Percentiles rank a stretch among this genome's conserved stretches.
Conservation (phyloP, 2,888 invertebrate species). For the Acrobasis suavella region DNA sequence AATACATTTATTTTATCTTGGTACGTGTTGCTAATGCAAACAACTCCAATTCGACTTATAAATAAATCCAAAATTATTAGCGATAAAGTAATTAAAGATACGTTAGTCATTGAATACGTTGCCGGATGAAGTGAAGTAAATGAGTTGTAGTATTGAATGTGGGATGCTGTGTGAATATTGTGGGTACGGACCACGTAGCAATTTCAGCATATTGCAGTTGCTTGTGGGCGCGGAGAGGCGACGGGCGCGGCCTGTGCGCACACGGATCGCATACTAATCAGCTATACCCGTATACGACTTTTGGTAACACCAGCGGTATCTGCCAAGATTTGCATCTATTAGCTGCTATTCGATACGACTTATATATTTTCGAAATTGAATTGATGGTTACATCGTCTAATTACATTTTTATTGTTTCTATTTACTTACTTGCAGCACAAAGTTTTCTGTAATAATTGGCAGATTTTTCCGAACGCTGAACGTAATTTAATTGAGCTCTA, state of each 20-base stretch:
- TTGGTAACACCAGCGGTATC: slow-evolving; percentile 7
- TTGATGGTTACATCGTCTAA: not conserved
- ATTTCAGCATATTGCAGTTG: slow-evolving; percentile 75
- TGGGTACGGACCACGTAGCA: slow-evolving; percentile 65
- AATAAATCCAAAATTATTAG: slow-evolving; percentile 21
- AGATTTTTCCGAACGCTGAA: not conserved
- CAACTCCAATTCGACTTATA: slow-evolving; percentile 31
- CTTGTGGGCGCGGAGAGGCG: slow-evolving; percentile 43
- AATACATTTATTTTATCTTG: slow-evolving; percentile 59
- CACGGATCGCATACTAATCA: slow-evolving; percentile 66
- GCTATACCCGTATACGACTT: slow-evolving; percentile 20
- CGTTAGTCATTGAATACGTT: slow-evolving; percentile 9
- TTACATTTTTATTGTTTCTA: slow-evolving; percentile 4
- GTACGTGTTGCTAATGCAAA: slow-evolving; percentile 55
- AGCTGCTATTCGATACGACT: slow-evolving; percentile 2
- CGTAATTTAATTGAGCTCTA: too few relatives aligned
- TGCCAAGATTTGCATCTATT: slow-evolving; percentile 13
- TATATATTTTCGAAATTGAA: slow-evolving; percentile 2
- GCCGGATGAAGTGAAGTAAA: slow-evolving; percentile 23
- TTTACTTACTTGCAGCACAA: not conserved
- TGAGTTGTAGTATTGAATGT: slow-evolving; percentile 26
- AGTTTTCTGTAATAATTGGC: not conserved
- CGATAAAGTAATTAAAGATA: slow-evolving; percentile 23
- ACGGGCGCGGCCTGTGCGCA: slow-evolving; percentile 46
- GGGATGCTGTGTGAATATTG: slow-evolving; percentile 45